These are phyloP conservation scores for Magallana nippona DNA, from an alignment of 2,888 invertebrate genomes.

Conservation along the genomic window DNA sequence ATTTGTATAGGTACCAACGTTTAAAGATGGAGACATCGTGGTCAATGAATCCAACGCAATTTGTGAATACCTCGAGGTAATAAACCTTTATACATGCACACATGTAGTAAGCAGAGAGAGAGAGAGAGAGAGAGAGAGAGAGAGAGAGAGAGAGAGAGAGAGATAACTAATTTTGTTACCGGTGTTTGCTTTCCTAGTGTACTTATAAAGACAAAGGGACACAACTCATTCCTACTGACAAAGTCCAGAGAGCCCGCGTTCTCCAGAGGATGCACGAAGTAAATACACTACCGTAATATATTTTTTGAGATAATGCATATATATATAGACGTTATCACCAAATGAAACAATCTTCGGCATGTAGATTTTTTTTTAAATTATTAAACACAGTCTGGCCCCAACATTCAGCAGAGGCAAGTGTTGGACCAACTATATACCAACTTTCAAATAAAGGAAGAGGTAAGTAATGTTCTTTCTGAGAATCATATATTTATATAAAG, in stretches of 20 bases:
- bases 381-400: background rate
- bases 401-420: conserved; percentile 2
- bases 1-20: conserved; percentile 68
- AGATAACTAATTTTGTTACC: background rate
- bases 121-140: too few species aligned
- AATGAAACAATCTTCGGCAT: background rate
- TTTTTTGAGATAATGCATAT: background rate
- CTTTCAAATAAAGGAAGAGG: conserved; percentile 34
- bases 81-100: background rate
- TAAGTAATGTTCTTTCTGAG: background rate
- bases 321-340: too few species aligned
- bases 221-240: conserved; percentile 41
- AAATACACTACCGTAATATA: background rate
- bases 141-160: too few species aligned
- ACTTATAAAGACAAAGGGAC: conserved; percentile 31
- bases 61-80: conserved; percentile 69
- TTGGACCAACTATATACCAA: conserved; percentile 5
- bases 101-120: too few species aligned
- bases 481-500: background rate
- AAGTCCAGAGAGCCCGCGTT: conserved; percentile 16
- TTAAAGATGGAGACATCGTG: conserved; percentile 66
- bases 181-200: conserved; percentile 35
- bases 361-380: too few species aligned
- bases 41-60: conserved; percentile 72
- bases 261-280: conserved; percentile 44